These are phyloP conservation scores for Globodera ellingtonae DNA, from an alignment of 1,140 invertebrate species.

Conservation along the genomic window DNA sequence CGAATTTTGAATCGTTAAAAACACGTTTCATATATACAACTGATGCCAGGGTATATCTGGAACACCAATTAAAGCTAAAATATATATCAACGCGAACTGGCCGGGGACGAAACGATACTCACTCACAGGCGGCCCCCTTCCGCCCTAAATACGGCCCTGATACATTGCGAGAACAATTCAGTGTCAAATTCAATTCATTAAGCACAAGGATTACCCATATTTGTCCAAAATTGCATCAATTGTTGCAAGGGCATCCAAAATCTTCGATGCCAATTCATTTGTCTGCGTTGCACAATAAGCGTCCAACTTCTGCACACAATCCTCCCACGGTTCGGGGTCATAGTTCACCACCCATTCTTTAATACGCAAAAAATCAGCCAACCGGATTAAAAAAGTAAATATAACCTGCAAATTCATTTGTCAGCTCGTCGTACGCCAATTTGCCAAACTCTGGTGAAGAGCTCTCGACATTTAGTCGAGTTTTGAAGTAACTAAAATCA, in stretches of 20 bases:
- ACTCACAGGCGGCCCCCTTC: too few species aligned
- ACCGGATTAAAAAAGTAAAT: constrained; percentile 41
- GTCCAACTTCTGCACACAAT: constrained; percentile 59
- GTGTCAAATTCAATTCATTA: background rate
- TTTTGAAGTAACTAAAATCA: constrained; percentile 67
- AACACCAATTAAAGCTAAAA: too few species aligned
- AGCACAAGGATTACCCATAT: constrained; percentile 36
- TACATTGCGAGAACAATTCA: too few species aligned
- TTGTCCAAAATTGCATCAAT: constrained; percentile 46
- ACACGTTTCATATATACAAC: too few species aligned
- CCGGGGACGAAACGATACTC: too few species aligned
- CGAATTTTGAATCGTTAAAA: too few species aligned
- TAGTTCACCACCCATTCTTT: constrained; percentile 66
- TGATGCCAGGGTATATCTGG: too few species aligned
- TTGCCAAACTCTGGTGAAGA: constrained; percentile 57
- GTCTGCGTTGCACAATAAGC: constrained; percentile 26
- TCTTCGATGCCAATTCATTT: constrained; percentile 29
- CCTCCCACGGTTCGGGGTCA: constrained; percentile 64
- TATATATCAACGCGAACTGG: too few species aligned
- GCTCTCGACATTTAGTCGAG: constrained; percentile 68
- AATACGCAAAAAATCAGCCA: constrained; percentile 53
- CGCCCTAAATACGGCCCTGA: too few species aligned
- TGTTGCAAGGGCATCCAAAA: constrained; percentile 35
- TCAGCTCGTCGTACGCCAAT: constrained; percentile 47
- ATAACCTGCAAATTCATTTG: constrained; percentile 58